Base-by-base conservation (phyloP, 2,888 invertebrate genomes). In the Tethea ocularis region DNA sequence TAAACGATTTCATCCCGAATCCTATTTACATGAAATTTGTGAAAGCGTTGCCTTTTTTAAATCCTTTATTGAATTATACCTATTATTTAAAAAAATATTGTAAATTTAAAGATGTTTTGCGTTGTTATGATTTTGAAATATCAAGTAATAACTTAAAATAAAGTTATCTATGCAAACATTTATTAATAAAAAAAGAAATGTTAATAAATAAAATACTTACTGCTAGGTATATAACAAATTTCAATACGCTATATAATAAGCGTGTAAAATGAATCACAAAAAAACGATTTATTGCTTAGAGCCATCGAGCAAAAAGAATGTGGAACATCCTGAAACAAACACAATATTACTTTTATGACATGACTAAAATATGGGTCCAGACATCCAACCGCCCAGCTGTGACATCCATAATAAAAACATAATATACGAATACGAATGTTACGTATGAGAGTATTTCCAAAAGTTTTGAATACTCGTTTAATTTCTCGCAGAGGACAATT, bases 311-410 rank as follows among this genome's bases (percentile, higher is more conserved):
- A 33, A 33, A 33, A 41, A 46, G 46, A 2, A 10, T 20, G 10
- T 24, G 46, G 52, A 56, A 46, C 51, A 54, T 56, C 51, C 46
- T 56, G 57, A 58, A 58, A 57, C 61, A 70, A 70, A 26, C 57
- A 56, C 52, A 64, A 67, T 53, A 8, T 67, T 46, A 59, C 61
- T 61, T 69, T 71, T 64, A 62, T 59, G 68, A 60, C 60, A 57
- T 58, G 68, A 57, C 58, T 61, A 60, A 61, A 63, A 60, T 60
- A 60, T 26, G 24, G 52, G 52, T 52, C 52, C 41, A 22, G 36
- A 36, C 57, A 53, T 57, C 38, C 54, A 57, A 51, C 61, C 57
- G 61, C 51, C 61, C 61, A 61, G 61, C 58, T 61, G 61, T 53
- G 61, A n/a, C 58, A 24, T 52, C 51, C 58, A 6, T 58, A 51